A percentile compares a stretch with the other conserved stretches of the same genome.
Conservation (phyloP, 2,888 invertebrate genomes). For the Ptycholaimellus sp. region DNA sequence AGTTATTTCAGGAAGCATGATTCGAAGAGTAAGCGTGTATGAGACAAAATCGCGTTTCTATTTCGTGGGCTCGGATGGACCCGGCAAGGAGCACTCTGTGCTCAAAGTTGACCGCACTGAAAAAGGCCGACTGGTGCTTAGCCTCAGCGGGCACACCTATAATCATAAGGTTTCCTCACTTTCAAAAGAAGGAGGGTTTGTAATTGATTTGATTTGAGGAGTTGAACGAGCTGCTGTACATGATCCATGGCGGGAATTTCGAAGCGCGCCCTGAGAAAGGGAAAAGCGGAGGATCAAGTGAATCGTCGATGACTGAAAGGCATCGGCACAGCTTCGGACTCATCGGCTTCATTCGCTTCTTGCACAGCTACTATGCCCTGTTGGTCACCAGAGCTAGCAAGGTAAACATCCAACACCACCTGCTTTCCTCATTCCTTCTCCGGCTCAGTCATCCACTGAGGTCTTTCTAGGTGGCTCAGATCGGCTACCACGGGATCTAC, state of each 20-base stretch:
- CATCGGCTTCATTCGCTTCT: conserved; percentile 44
- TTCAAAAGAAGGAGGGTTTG: no score
- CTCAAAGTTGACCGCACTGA: conserved; percentile 77
- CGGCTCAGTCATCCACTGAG: no score
- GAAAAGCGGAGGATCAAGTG: conserved; percentile 9
- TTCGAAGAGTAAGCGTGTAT: conserved; percentile 22
- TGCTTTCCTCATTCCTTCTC: no score
- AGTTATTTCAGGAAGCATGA: no score
- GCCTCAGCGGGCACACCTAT: conserved; percentile 47
- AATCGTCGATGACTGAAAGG: conserved; percentile 11
- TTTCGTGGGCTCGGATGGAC: conserved; percentile 79
- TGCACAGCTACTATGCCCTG: conserved; percentile 60
- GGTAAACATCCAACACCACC: no score
- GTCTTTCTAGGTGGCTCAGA: conserved; percentile 69
- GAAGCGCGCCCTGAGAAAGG: no score
- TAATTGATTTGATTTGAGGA: no score
- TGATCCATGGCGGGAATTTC: no score
- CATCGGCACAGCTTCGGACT: no score
- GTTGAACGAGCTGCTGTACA: neutral
- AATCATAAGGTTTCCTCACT: no score
- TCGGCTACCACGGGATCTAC: conserved; percentile 81
- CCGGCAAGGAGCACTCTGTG: conserved; percentile 64
- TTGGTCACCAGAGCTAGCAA: conserved; percentile 71
- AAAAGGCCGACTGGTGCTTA: conserved; percentile 48
- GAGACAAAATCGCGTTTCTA: conserved; percentile 45